A percentile compares a stretch with the other conserved stretches of the same genome.
Evolutionary conservation across 2,888 invertebrate species (phyloP).

Genomic region (Drosophila multiciliata): DNA sequence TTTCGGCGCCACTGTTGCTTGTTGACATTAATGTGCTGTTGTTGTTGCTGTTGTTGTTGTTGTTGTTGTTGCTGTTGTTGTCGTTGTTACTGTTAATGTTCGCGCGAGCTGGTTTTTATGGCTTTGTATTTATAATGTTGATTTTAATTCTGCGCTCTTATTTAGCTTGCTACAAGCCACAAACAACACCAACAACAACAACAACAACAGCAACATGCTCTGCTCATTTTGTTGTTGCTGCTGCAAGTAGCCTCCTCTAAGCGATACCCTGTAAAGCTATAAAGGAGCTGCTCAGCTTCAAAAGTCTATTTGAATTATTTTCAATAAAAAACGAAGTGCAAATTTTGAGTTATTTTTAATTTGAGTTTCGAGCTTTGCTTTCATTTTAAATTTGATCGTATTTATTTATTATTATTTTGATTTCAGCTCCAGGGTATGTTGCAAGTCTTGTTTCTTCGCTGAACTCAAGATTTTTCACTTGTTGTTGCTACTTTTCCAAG

Average conservation of each 20-base stretch:
- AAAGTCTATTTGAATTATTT: neutral
- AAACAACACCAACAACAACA: slow-evolving; percentile 16
- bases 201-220: slow-evolving; percentile 24
- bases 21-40: slow-evolving; percentile 22
- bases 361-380: neutral
- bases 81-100: slow-evolving; percentile 51
- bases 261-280: slow-evolving; percentile 18
- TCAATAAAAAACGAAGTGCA: neutral
- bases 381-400: neutral
- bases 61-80: slow-evolving; percentile 15
- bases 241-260: slow-evolving; percentile 11
- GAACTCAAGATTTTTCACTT: neutral
- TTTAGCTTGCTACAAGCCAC: slow-evolving; percentile 57
- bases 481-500: slow-evolving; percentile 3
- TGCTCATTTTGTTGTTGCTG: slow-evolving; percentile 10
- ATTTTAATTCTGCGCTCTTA: slow-evolving; percentile 75
- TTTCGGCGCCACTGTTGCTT: slow-evolving; percentile 41
- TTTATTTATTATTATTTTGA: neutral
- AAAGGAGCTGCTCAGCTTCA: neutral
- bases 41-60: slow-evolving; percentile 4
- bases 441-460: neutral
- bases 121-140: slow-evolving; percentile 78
- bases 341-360: neutral
- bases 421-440: slow-evolving; percentile 11
- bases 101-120: slow-evolving; percentile 66